These are phyloP conservation scores for Diacarnus erythraeanus DNA, from an alignment of 37 sponge, comb jelly and placozoan species.

Conservation along the genomic window DNA sequence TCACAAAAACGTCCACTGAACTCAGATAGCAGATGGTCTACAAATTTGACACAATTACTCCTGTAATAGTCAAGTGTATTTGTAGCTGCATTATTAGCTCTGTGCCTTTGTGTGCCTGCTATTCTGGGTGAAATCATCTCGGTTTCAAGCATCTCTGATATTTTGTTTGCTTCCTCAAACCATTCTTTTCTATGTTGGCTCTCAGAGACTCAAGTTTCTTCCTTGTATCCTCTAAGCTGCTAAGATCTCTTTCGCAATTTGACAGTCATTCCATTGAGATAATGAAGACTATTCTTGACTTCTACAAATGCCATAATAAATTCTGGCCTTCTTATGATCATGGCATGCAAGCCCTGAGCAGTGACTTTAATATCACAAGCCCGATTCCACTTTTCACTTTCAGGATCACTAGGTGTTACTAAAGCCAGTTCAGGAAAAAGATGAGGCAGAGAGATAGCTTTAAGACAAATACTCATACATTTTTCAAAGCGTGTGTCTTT, in stretches of 20 bases:
- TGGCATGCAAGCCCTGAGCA: too few species aligned
- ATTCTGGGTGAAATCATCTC: neutral
- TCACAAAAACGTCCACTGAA: neutral
- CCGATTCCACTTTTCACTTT: neutral
- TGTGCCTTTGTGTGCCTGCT: too few species aligned
- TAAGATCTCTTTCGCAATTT: too few species aligned
- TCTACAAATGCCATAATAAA: too few species aligned
- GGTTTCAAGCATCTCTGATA: neutral
- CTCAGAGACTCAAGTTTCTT: too few species aligned
- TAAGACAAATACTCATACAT: neutral
- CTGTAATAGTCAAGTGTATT: neutral
- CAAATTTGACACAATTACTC: too few species aligned
- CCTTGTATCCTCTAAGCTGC: too few species aligned
- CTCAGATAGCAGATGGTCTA: too few species aligned
- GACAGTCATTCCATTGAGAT: too few species aligned
- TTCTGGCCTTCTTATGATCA: too few species aligned
- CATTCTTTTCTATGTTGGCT: neutral
- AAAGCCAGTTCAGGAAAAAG: neutral
- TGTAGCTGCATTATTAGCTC: neutral
- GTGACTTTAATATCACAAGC: too few species aligned
- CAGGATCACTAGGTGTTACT: neutral
- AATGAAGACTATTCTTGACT: too few species aligned
- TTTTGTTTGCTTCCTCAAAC: neutral
- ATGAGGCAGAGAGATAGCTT: neutral
- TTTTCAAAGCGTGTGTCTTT: slow-evolving; percentile 10